These are phyloP conservation scores for Drosophila lacertosa DNA, from an alignment of 1,140 invertebrate species.

Conservation along the genomic window DNA sequence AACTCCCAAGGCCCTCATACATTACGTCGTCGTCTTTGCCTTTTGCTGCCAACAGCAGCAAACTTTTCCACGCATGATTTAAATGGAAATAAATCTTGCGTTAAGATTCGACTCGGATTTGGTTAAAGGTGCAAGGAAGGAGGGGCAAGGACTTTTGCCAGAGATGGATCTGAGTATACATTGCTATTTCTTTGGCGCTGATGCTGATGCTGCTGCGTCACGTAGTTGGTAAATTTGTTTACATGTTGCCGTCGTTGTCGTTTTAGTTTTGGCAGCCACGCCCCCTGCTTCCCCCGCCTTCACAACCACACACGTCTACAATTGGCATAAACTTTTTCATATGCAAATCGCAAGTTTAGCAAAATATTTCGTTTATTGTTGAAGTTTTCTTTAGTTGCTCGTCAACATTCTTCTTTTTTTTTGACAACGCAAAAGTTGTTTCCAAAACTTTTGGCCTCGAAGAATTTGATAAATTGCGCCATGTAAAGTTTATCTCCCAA, in stretches of 20 bases:
- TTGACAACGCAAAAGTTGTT: slow-evolving; percentile 29
- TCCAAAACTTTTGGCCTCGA: slow-evolving; percentile 37
- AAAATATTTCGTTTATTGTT: slow-evolving; percentile 83
- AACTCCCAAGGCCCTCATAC: slow-evolving; percentile 20
- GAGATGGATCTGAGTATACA: slow-evolving; percentile 29
- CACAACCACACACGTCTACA: slow-evolving; percentile 38
- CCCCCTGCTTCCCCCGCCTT: slow-evolving; percentile 1
- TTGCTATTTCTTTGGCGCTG: slow-evolving; percentile 24
- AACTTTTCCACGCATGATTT: slow-evolving; percentile 81
- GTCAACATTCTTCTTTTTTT: slow-evolving; percentile 61
- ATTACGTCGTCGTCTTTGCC: slow-evolving; percentile 19
- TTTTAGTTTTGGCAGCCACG: slow-evolving; percentile 36
- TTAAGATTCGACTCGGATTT: slow-evolving; percentile 67
- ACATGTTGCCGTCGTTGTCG: slow-evolving; percentile 58
- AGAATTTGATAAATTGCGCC: slow-evolving; percentile 74
- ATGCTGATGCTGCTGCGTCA: slow-evolving; percentile 72
- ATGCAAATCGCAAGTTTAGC: slow-evolving; percentile 82
- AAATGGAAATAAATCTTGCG: slow-evolving; percentile 81
- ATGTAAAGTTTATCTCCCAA: slow-evolving; percentile 38
- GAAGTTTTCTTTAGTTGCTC: slow-evolving; percentile 78
- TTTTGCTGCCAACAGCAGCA: slow-evolving; percentile 58
- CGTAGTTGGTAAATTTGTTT: slow-evolving; percentile 80
- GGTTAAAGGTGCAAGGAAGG: slow-evolving; percentile 41
- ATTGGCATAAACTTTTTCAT: slow-evolving; percentile 81
- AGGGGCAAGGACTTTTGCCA: neutral